phyloP scores from a whole-genome alignment of 2,888 invertebrate genomes.

The Ganaspis brasiliensis region DNA sequence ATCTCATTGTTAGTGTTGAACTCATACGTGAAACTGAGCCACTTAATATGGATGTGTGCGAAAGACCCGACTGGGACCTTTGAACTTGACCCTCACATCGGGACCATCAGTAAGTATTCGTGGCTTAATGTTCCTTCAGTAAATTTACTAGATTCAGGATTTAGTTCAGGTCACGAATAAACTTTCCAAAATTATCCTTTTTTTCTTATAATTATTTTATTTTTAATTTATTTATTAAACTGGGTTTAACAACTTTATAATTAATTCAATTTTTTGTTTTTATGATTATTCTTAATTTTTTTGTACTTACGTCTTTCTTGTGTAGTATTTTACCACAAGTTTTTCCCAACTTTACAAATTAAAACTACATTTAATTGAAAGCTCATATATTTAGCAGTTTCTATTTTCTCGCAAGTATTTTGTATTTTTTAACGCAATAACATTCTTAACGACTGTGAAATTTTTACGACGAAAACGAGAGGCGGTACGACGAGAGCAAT shows the following conservation, averaged over 20 bases:
- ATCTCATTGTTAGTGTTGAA: slow-evolving; percentile 13
- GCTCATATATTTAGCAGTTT: too few species aligned
- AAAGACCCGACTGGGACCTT: slow-evolving; percentile 71
- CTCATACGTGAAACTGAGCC: slow-evolving; percentile 70
- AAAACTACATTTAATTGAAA: too few species aligned
- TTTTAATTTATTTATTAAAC: background rate
- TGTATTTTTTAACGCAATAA: slow-evolving; percentile 1
- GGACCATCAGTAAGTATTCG: slow-evolving; percentile 65
- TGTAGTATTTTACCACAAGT: too few species aligned
- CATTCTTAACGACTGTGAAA: slow-evolving; percentile 34
- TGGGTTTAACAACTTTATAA: too few species aligned
- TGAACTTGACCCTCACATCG: slow-evolving; percentile 72
- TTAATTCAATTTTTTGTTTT: background rate
- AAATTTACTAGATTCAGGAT: slow-evolving; percentile 48
- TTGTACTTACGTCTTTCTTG: too few species aligned
- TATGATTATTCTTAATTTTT: background rate
- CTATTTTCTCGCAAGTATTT: slow-evolving; percentile 25
- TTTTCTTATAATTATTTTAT: too few species aligned
- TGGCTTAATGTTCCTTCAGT: slow-evolving; percentile 54
- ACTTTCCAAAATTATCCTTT: slow-evolving; percentile 35
- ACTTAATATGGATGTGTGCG: slow-evolving; percentile 73
- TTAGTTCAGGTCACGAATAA: slow-evolving; percentile 48
- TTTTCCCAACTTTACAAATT: too few species aligned
- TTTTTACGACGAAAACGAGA: slow-evolving; percentile 44
- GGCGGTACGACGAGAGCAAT: slow-evolving; percentile 32